These are phyloP conservation scores for Mactromeris polynyma DNA, from an alignment of 2,888 invertebrate species.

Conservation along the genomic window DNA sequence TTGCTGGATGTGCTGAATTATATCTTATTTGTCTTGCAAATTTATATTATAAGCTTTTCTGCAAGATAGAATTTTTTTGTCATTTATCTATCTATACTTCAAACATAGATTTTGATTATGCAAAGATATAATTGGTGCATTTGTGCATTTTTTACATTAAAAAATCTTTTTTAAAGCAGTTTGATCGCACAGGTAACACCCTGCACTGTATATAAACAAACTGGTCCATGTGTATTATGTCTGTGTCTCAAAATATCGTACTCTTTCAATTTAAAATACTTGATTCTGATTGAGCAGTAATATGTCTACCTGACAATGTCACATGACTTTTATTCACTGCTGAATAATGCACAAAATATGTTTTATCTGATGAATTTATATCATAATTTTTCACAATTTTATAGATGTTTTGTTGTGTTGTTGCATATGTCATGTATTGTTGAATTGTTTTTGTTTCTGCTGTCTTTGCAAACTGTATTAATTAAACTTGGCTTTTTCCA, in stretches of 20 bases:
- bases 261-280: not conserved
- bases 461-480: not conserved
- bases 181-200: not conserved
- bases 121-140: not conserved
- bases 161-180: not conserved
- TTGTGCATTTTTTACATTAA: not conserved
- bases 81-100: not conserved
- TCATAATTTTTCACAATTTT: not conserved
- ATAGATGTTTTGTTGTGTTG: not conserved
- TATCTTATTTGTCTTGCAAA: too few relatives aligned
- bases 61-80: not conserved
- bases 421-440: conserved; percentile 1
- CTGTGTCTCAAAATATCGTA: not conserved
- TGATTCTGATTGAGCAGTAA: not conserved
- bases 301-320: not conserved
- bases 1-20: too few relatives aligned
- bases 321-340: not conserved
- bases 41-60: not conserved
- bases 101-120: not conserved
- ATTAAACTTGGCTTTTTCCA: conserved; percentile 18
- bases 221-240: not conserved
- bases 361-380: not conserved
- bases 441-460: not conserved
- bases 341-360: not conserved
- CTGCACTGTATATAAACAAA: not conserved